Evolutionary conservation across 2,113 vertebrate genomes (phyloP).

Genomic region (Rhinopomastus cyanomelas): DNA sequence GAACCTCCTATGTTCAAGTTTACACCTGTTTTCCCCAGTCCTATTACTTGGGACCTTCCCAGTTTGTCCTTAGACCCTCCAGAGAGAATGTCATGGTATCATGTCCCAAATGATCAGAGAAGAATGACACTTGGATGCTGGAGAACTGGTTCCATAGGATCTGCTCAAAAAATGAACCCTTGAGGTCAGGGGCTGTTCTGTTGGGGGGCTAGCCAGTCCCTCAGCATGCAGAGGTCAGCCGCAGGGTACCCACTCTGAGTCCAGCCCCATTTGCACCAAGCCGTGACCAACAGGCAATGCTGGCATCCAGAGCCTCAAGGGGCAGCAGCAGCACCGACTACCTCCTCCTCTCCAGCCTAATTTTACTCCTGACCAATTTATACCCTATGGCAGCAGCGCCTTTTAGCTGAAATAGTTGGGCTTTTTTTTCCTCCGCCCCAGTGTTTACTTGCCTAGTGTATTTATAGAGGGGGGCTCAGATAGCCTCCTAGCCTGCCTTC

Average conservation of each 20-base stretch:
- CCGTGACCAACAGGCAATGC: accelerated
- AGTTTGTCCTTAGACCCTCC: too few species aligned
- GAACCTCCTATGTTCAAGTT: too few species aligned
- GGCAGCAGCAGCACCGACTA: neutral
- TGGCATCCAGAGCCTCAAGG: accelerated
- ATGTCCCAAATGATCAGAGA: too few species aligned
- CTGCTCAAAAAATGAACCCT: too few species aligned
- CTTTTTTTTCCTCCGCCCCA: neutral
- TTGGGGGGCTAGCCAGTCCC: too few species aligned
- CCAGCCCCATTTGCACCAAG: neutral
- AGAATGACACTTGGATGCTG: too few species aligned
- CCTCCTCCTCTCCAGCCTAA: neutral
- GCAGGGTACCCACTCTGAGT: accelerated
- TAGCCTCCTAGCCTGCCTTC: slow-evolving; percentile 1
- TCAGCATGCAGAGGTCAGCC: neutral
- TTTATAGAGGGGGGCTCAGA: slow-evolving; percentile 46
- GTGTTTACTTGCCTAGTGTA: neutral
- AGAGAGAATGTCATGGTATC: too few species aligned
- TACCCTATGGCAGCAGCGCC: slow-evolving; percentile 27
- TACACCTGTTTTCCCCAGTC: too few species aligned
- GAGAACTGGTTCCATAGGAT: too few species aligned
- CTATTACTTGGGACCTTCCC: too few species aligned
- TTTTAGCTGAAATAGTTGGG: neutral
- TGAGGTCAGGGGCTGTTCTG: too few species aligned
- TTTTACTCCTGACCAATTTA: slow-evolving; percentile 12